phyloP scores from a whole-genome alignment of 2,888 invertebrate species.

The Diplolepis rosae region DNA sequence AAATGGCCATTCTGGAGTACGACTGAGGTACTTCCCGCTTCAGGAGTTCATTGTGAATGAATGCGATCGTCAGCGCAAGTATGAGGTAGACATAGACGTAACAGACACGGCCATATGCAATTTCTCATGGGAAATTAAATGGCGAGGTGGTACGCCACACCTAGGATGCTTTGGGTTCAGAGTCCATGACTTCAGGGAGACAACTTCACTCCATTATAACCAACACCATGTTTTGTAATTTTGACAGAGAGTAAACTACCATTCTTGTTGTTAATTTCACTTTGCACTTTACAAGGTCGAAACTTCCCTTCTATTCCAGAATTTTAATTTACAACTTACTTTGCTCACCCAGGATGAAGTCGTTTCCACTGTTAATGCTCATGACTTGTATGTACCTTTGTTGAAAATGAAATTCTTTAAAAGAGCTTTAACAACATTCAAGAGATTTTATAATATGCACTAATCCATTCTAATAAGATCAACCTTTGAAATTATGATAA shows the following conservation, averaged over 20 bases:
- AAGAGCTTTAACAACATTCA: too few species aligned
- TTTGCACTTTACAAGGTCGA: slow-evolving; percentile 22
- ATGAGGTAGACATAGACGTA: slow-evolving; percentile 44
- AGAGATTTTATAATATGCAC: too few species aligned
- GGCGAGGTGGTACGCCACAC: slow-evolving; percentile 48
- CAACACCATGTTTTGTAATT: slow-evolving; percentile 44
- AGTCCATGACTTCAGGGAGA: slow-evolving; percentile 48
- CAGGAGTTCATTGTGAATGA: slow-evolving; percentile 60
- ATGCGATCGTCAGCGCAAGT: slow-evolving; percentile 47
- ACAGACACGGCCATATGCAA: slow-evolving; percentile 53
- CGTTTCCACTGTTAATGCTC: background rate
- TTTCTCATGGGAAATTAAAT: slow-evolving; percentile 68
- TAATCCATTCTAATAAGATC: background rate
- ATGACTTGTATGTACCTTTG: background rate
- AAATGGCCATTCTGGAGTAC: slow-evolving; percentile 56
- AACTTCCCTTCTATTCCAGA: slow-evolving; percentile 17
- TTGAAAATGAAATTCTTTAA: background rate
- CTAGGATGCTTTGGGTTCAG: slow-evolving; percentile 34
- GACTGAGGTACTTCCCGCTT: slow-evolving; percentile 52
- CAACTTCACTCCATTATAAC: slow-evolving; percentile 44
- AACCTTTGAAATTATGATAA: too few species aligned
- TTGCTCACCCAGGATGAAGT: background rate
- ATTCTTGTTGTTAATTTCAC: slow-evolving; percentile 12
- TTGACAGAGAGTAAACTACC: slow-evolving; percentile 25
- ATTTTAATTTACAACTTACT: slow-evolving; percentile 14